phyloP scores from a whole-genome alignment of 2,113 vertebrate species.

The Eubucco bourcierii region DNA sequence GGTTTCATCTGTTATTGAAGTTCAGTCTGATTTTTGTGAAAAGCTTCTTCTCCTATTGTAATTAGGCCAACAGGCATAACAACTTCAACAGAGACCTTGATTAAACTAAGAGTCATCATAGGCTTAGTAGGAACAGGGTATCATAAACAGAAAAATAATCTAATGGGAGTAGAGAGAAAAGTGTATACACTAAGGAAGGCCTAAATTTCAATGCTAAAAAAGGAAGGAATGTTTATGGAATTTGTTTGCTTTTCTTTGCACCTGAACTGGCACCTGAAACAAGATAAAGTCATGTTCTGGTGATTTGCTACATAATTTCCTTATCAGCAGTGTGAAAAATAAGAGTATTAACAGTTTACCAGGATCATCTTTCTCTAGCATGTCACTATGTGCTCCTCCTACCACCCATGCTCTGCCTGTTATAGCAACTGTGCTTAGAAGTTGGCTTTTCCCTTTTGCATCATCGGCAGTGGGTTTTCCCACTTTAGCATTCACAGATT shows the following conservation, averaged over 20 bases:
- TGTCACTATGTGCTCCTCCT: neutral
- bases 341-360: neutral
- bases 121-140: neutral
- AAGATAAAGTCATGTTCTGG: neutral
- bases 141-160: neutral
- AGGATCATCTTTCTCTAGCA: neutral
- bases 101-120: neutral
- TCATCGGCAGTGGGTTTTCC: neutral
- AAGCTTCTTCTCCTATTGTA: neutral
- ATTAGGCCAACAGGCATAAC: neutral
- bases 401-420: neutral
- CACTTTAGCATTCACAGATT: neutral
- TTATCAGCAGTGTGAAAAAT: neutral
- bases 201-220: neutral
- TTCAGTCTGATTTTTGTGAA: neutral
- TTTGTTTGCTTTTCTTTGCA: neutral
- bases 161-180: neutral
- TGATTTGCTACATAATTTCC: neutral
- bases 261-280: neutral
- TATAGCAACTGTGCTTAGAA: neutral
- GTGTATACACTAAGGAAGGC: neutral
- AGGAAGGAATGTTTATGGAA: neutral
- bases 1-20: neutral
- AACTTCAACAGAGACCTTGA: neutral
- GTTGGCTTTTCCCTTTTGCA: neutral